A percentile compares a stretch with the other conserved stretches of the same genome.
phyloP scores from a whole-genome alignment of 2,888 invertebrate genomes.

The Rugalucina vietnamica region DNA sequence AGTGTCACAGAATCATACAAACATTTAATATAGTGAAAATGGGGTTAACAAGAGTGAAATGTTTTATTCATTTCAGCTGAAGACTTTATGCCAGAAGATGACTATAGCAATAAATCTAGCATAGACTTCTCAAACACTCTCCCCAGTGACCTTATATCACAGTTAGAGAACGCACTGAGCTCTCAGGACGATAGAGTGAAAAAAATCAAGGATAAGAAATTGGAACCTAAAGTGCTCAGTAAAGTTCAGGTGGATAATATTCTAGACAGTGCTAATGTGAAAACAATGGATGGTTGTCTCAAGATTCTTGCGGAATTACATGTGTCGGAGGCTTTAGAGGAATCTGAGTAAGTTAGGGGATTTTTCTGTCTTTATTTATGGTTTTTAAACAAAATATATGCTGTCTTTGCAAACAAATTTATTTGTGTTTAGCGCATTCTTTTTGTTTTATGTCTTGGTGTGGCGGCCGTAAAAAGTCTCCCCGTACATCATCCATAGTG shows the following conservation, averaged over 20 bases:
- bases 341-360: conserved; percentile 82
- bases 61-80: neutral
- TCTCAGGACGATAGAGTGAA: conserved; percentile 22
- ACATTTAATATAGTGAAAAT: too few species aligned
- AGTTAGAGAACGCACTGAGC: neutral
- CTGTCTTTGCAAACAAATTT: too few species aligned
- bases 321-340: conserved; percentile 73
- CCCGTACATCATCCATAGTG: too few species aligned
- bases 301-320: conserved; percentile 77
- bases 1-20: too few species aligned
- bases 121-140: neutral
- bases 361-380: too few species aligned
- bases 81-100: neutral
- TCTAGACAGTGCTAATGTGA: conserved; percentile 71
- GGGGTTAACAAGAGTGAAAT: too few species aligned
- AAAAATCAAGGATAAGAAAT: conserved; percentile 26
- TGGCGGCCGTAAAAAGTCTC: too few species aligned
- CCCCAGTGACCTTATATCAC: neutral
- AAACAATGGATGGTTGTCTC: conserved; percentile 79
- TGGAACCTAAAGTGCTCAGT: conserved; percentile 46
- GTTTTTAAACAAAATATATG: too few species aligned
- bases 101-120: neutral
- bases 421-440: too few species aligned
- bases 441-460: too few species aligned
- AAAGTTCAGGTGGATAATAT: conserved; percentile 69